phyloP scores from a whole-genome alignment of 2,113 vertebrate species.

The Mionectes macconnelli region DNA sequence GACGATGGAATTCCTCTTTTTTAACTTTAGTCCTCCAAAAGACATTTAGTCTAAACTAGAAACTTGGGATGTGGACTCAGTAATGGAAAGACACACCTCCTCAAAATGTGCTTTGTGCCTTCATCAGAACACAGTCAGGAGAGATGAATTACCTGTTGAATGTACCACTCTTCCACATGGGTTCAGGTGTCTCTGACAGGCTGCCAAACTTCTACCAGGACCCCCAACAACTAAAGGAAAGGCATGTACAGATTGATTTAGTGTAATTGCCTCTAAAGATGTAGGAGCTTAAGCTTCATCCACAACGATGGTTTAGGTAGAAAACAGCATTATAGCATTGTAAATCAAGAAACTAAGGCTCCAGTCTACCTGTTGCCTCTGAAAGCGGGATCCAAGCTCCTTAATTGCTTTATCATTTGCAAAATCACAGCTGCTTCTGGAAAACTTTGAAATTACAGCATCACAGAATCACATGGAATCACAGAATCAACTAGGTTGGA shows the following conservation, averaged over 20 bases:
- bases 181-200: background rate
- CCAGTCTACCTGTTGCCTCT: background rate
- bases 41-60: background rate
- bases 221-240: background rate
- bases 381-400: background rate
- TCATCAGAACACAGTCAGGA: background rate
- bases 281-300: background rate
- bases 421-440: background rate
- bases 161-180: rapidly evolving
- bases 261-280: background rate
- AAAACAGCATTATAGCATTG: background rate
- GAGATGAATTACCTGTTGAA: background rate
- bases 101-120: background rate
- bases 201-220: background rate
- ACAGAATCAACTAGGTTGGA: too few relatives aligned
- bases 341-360: background rate
- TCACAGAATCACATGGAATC: too few relatives aligned
- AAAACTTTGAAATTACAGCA: background rate
- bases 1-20: background rate
- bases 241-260: background rate
- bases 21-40: background rate
- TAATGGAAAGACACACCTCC: background rate
- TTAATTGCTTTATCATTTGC: background rate
- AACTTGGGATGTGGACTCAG: background rate
- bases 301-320: background rate